Base-by-base conservation (phyloP, 2,888 invertebrate genomes). In the Anagyrus pseudococci region DNA sequence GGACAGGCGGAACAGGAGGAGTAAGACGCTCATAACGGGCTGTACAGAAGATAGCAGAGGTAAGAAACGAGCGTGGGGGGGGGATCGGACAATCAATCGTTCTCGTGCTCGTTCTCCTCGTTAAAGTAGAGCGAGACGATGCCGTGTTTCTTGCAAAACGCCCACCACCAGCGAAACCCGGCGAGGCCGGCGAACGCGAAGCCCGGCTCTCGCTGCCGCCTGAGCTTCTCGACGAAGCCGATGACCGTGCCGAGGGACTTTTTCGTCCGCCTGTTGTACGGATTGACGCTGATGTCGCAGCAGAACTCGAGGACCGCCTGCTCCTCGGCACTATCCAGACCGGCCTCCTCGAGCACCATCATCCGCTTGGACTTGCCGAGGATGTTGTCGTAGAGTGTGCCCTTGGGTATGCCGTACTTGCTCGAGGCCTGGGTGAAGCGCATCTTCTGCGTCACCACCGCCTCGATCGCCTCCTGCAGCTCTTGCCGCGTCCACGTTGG, bases 141-240 rank as follows among this genome's bases (percentile, higher is more conserved):
- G 59, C 88, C 88, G 81, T 91, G 88, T 74, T 90, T 90, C 80
- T 90, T 90, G 81, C 90, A 90, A 73, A 91, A 91, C 0, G 90
- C 90, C 91, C 91, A 91, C 91, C 91, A 91, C 91, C 91, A 91
- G 15, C 89, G 82, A 73, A 88, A 91, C 0, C 90, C 90, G 22
- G 87, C 86, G n/a, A 89, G 82, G n/a, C 89, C 88, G 59, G 86
- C 84, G 73, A 90, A 89, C 66, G 84, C 80, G 75, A 90, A 90
- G 67, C 83, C 84, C 2, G 89, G 88, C 63, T 89, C 88, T 66
- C 87, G 82, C 40, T 80, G 73, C 46, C 84, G 82, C 70, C 85
- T 82, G 61, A 91, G 75, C 70, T 85, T 87, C 73, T 88, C 87
- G n/a, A 90, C 89, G 72, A 85, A 90, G 50, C 83, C 82, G 44